A percentile compares a stretch with the other conserved stretches of the same genome.
These are phyloP conservation scores for Patiria pectinifera DNA, from an alignment of 53 echinoderm and acorn worm species.

Conservation along the genomic window DNA sequence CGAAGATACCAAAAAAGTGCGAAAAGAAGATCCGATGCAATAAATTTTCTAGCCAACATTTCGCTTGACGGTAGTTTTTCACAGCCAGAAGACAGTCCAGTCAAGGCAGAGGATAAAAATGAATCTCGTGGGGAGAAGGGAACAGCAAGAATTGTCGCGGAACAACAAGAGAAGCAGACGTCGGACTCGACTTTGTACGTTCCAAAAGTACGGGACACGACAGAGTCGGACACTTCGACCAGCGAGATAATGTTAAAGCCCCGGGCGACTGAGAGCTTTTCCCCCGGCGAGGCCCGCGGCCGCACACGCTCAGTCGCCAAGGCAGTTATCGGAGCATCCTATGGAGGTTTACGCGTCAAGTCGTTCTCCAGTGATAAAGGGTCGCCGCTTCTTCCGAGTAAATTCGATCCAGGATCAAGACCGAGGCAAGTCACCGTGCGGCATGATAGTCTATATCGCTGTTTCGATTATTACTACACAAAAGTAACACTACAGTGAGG, in stretches of 20 bases:
- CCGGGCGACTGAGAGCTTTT: slow-evolving; percentile 8
- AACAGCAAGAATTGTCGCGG: slow-evolving; percentile 14
- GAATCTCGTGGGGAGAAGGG: slow-evolving; percentile 26
- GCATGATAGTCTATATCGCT: background rate
- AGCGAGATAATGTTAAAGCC: slow-evolving; percentile 28
- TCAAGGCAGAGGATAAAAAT: slow-evolving; percentile 12
- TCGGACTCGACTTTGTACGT: slow-evolving; percentile 27
- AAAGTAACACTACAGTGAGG: too few species aligned
- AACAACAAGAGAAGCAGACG: slow-evolving; percentile 27
- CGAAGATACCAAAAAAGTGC: slow-evolving; percentile 75
- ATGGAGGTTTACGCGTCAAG: slow-evolving; percentile 33
- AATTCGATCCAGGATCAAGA: slow-evolving; percentile 40
- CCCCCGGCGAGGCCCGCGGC: background rate
- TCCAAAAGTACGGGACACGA: background rate
- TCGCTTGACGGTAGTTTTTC: slow-evolving; percentile 74
- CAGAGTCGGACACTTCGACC: slow-evolving; percentile 26
- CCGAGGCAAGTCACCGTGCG: slow-evolving; percentile 4
- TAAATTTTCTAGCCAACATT: slow-evolving; percentile 82
- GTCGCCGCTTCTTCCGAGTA: slow-evolving; percentile 40
- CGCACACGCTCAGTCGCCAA: slow-evolving; percentile 16
- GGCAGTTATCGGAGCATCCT: background rate
- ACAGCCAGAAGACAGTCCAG: slow-evolving; percentile 4
- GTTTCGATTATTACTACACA: too few species aligned
- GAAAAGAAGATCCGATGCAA: slow-evolving; percentile 85
- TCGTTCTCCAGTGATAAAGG: slow-evolving; percentile 13